Conservation (phyloP, 2,113 vertebrate genomes). For the Benitochromis conjunctus region DNA sequence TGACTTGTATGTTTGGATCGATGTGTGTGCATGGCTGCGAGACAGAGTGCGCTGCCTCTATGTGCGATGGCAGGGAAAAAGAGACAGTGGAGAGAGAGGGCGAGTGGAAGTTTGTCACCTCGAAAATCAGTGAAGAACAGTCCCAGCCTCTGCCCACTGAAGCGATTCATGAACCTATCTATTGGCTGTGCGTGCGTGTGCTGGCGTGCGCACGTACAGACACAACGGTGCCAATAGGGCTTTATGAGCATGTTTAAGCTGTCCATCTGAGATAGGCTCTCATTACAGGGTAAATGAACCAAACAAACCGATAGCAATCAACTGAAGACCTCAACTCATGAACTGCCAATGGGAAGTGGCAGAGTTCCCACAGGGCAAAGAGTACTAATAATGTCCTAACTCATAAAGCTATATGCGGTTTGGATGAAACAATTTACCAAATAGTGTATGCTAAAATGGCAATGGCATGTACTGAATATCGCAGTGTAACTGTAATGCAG, state of each 20-base stretch:
- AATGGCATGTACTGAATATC: not conserved
- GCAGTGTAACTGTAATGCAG: not conserved
- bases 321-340: constrained; percentile 15
- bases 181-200: not conserved
- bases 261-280: constrained; percentile 47
- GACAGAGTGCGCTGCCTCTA: not conserved
- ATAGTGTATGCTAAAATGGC: constrained; percentile 1
- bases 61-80: not conserved
- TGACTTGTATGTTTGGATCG: not conserved
- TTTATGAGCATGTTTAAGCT: constrained; percentile 58
- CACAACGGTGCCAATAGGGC: constrained; percentile 13
- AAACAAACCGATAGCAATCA: constrained; percentile 56
- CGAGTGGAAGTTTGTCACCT: constrained; percentile 22
- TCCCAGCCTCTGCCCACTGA: constrained; percentile 30
- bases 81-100: not conserved
- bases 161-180: constrained; percentile 58
- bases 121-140: constrained; percentile 37
- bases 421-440: constrained; percentile 5
- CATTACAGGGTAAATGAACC: constrained; percentile 61
- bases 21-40: not conserved
- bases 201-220: not conserved
- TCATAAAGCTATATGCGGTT: not conserved
- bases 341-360: constrained; percentile 26
- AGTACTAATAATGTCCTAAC: not conserved
- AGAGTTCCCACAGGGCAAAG: constrained; percentile 15